Evolutionary conservation across 2,113 vertebrate genomes (phyloP).

Genomic region (Climacteris rufus): DNA sequence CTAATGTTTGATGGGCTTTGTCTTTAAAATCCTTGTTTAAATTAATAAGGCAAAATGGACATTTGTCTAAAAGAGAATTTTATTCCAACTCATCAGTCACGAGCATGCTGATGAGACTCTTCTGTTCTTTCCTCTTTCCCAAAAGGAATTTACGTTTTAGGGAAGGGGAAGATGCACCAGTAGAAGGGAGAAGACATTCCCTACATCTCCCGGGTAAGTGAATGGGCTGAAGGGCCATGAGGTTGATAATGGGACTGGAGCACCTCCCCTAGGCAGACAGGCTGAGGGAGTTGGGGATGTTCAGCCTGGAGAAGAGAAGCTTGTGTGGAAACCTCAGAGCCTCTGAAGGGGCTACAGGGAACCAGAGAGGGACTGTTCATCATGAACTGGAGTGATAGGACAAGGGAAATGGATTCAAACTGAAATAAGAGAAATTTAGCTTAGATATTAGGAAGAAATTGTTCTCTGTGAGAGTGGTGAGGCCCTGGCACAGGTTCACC

Average conservation of each 20-base stretch:
- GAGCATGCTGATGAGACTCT: neutral
- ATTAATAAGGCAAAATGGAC: conserved; percentile 73
- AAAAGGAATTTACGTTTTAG: neutral
- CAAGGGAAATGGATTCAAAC: neutral
- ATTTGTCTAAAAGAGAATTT: conserved; percentile 62
- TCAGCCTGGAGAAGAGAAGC: neutral
- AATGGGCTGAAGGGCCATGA: neutral
- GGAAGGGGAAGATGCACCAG: neutral
- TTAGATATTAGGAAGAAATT: rapidly evolving
- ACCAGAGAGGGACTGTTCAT: too few relatives aligned
- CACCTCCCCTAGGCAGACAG: neutral
- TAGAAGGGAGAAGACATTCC: neutral
- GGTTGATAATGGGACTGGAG: neutral
- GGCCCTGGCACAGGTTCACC: neutral
- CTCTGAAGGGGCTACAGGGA: neutral
- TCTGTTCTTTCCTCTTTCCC: neutral
- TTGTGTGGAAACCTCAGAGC: neutral
- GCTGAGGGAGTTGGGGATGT: neutral
- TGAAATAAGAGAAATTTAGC: neutral
- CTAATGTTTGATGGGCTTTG: conserved; percentile 77
- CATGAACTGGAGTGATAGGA: neutral
- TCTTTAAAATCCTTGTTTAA: conserved; percentile 70
- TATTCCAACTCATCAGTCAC: conserved; percentile 48
- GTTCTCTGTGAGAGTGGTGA: rapidly evolving
- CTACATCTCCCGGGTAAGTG: neutral